Evolutionary conservation across 2,888 invertebrate genomes (phyloP).

Genomic region (Loripinus fragilis): DNA sequence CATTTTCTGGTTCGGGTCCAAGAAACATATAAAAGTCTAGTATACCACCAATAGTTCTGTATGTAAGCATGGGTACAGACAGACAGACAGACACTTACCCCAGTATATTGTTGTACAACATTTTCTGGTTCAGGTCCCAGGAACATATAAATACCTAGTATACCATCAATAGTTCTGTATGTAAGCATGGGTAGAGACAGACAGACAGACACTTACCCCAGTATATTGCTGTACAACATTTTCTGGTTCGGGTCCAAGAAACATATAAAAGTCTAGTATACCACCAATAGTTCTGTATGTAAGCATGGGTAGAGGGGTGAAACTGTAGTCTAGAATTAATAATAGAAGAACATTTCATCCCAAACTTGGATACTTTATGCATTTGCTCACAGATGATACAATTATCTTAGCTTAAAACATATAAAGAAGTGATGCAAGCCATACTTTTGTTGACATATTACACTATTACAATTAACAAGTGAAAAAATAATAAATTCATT

Average conservation of each 20-base stretch:
- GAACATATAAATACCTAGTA: slow-evolving; percentile 91
- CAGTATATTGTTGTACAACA: slow-evolving; percentile 83
- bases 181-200: slow-evolving; percentile 94
- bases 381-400: too few species aligned
- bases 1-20: too few species aligned
- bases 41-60: too few species aligned
- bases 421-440: too few species aligned
- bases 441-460: too few species aligned
- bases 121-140: slow-evolving; percentile 89
- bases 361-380: too few species aligned
- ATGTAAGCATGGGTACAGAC: too few species aligned
- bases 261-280: slow-evolving; percentile 90
- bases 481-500: too few species aligned
- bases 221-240: slow-evolving; percentile 84
- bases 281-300: slow-evolving; percentile 94
- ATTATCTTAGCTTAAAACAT: too few species aligned
- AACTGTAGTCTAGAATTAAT: slow-evolving; percentile 63
- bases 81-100: slow-evolving; percentile 64
- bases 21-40: too few species aligned
- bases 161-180: slow-evolving; percentile 91
- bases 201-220: slow-evolving; percentile 63
- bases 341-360: too few species aligned
- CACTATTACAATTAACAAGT: too few species aligned
- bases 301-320: slow-evolving; percentile 88
- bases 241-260: slow-evolving; percentile 90